These are phyloP conservation scores for Timema cristinae DNA, from an alignment of 2,888 invertebrate genomes.

Conservation along the genomic window DNA sequence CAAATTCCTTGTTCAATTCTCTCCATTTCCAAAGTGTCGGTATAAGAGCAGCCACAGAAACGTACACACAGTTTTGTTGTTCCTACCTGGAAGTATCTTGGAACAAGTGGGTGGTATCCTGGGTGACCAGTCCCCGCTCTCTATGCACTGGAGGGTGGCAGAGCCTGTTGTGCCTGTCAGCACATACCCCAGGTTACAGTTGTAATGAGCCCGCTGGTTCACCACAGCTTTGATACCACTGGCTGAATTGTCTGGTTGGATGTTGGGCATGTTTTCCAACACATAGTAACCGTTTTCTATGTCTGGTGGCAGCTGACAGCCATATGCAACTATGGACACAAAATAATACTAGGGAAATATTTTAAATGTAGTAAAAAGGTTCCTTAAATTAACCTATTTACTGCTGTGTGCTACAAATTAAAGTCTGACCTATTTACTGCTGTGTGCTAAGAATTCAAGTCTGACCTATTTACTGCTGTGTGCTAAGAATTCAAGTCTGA, in stretches of 20 bases:
- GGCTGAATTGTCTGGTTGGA: slow-evolving; percentile 29
- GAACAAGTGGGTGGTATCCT: slow-evolving; percentile 38
- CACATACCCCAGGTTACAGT: slow-evolving; percentile 42
- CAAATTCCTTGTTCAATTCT: too few species aligned
- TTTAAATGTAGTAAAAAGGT: neutral
- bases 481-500: too few species aligned
- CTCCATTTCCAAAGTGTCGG: too few species aligned
- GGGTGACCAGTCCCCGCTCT: slow-evolving; percentile 45
- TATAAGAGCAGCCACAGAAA: too few species aligned
- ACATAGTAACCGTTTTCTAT: slow-evolving; percentile 43
- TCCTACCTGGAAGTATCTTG: slow-evolving; percentile 12
- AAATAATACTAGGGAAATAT: neutral
- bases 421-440: too few species aligned
- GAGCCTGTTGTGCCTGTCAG: slow-evolving; percentile 37
- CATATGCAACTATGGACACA: slow-evolving; percentile 27
- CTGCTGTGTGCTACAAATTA: neutral
- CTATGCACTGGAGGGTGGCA: slow-evolving; percentile 41
- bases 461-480: too few species aligned
- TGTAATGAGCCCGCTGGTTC: slow-evolving; percentile 42
- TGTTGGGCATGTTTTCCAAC: slow-evolving; percentile 37
- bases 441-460: too few species aligned
- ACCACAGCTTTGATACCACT: slow-evolving; percentile 26
- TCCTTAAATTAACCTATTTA: neutral
- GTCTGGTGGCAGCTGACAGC: slow-evolving; percentile 40
- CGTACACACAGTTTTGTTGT: neutral